phyloP scores from a whole-genome alignment of 2,888 invertebrate species.

The Synergus umbraculus region DNA sequence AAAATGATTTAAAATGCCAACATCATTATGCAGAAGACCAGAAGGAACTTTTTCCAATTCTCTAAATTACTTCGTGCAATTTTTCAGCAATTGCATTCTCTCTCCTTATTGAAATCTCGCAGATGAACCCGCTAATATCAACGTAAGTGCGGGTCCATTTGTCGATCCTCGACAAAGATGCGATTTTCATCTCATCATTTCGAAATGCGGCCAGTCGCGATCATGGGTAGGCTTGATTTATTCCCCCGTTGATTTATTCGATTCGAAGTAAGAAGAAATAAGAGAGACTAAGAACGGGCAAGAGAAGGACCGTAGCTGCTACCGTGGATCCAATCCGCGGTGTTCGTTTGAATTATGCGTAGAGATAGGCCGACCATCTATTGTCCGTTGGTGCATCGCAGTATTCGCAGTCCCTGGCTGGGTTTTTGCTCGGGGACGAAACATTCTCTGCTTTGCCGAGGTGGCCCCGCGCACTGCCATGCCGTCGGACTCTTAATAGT shows the following conservation, averaged over 20 bases:
- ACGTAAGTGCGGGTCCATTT: slow-evolving; percentile 20
- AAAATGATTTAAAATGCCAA: not conserved
- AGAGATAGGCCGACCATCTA: slow-evolving; percentile 64
- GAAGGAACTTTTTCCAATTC: not conserved
- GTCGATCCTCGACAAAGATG: slow-evolving; percentile 22
- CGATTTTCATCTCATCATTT: slow-evolving; percentile 33
- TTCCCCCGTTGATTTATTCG: slow-evolving; percentile 33
- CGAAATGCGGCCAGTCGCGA: slow-evolving; percentile 24
- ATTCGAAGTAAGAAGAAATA: slow-evolving; percentile 39
- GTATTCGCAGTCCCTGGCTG: slow-evolving; percentile 41
- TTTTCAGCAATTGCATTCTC: not conserved
- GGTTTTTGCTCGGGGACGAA: slow-evolving; percentile 64
- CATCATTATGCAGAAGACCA: slow-evolving; percentile 2
- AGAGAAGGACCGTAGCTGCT: slow-evolving; percentile 56
- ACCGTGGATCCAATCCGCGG: slow-evolving; percentile 68
- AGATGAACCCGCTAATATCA: slow-evolving; percentile 6
- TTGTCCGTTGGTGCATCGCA: slow-evolving; percentile 61
- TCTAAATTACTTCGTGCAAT: not conserved
- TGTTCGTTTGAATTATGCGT: slow-evolving; percentile 69
- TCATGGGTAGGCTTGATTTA: slow-evolving; percentile 21
- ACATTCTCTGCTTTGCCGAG: slow-evolving; percentile 57
- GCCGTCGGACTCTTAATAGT: slow-evolving; percentile 70
- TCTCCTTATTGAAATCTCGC: not conserved
- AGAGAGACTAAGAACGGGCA: slow-evolving; percentile 40
- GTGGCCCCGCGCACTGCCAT: slow-evolving; percentile 48